Evolutionary conservation across 2,113 vertebrate species (phyloP), one percentile per base, ranked within the genome.

Genomic region (Oncorhynchus keta): DNA sequence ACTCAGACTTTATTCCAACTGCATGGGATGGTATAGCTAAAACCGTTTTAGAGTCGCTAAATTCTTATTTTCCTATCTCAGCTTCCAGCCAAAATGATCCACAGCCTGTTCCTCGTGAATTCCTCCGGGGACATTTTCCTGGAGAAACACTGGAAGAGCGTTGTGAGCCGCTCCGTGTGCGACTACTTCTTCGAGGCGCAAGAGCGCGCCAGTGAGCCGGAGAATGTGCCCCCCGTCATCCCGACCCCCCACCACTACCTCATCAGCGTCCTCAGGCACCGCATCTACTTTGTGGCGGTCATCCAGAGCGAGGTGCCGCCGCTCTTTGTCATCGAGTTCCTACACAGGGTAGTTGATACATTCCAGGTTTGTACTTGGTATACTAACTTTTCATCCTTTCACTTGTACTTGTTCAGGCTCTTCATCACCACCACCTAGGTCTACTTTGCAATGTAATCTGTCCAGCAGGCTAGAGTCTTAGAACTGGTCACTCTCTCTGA

Each of bases 121-220:
- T 93, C 97, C 30, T 94, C 97, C 0, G 98, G 98, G 62, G 98
- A 99, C 83, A 99, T 99, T 83, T 99, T 99, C 90, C 90, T 99
- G 88, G 98, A 99, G 92, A 99, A 99, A 87, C 98, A 99, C 81
- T 99, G 98, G 98, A 99, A 99, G 89, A 98, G 97, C 11, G 97
- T 97, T 73, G 96, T 99, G 79, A 98, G 97, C 88, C 95, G 97
- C 78, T 99, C 97, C 0, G 97, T 99, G 72, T 99, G 98, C 0
- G 98, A 99, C 86, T 99, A 99, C 85, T 99, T 99, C 86, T 98
- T 99, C 9, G 98, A 99, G 90, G 97, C 97, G 0, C 97, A 98
- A 84, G 98, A 99, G 85, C 92, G 96, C 20, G 97, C 96, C 45
- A 95, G 95, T 0, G 97, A 98, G 89, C 96, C 97, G 0, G 97